Conservation (phyloP, 2,888 invertebrate species). For the Autographa gamma region DNA sequence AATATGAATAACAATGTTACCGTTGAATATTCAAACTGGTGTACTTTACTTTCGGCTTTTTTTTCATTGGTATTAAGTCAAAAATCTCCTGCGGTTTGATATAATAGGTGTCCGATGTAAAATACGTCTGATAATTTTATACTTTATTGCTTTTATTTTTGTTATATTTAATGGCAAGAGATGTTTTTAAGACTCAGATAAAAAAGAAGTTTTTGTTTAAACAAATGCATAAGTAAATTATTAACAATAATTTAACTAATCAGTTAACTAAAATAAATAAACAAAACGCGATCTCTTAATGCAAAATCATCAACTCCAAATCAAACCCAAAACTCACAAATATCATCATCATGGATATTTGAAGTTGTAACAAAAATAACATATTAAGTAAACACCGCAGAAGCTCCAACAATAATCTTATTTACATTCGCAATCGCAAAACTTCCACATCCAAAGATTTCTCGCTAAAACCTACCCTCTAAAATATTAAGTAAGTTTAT, state of each 20-base stretch:
- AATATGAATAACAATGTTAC: slow-evolving; percentile 11
- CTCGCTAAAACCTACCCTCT: slow-evolving; percentile 34
- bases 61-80: too few relatives aligned
- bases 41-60: too few relatives aligned
- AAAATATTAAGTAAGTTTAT: slow-evolving; percentile 52
- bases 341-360: neutral
- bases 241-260: neutral
- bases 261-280: neutral
- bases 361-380: neutral
- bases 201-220: too few relatives aligned
- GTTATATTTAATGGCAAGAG: too few relatives aligned
- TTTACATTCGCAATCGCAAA: slow-evolving; percentile 29
- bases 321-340: neutral
- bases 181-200: too few relatives aligned
- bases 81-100: too few relatives aligned
- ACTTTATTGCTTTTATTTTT: too few relatives aligned
- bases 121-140: too few relatives aligned
- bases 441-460: slow-evolving; percentile 32
- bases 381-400: neutral
- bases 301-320: neutral
- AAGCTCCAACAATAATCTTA: slow-evolving; percentile 29
- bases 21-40: neutral
- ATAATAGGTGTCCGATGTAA: too few relatives aligned
- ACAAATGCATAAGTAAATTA: too few relatives aligned
- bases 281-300: neutral